Base-by-base conservation (phyloP, 2,797 vertebrate genomes). In the Amazonetta brasiliensis region DNA sequence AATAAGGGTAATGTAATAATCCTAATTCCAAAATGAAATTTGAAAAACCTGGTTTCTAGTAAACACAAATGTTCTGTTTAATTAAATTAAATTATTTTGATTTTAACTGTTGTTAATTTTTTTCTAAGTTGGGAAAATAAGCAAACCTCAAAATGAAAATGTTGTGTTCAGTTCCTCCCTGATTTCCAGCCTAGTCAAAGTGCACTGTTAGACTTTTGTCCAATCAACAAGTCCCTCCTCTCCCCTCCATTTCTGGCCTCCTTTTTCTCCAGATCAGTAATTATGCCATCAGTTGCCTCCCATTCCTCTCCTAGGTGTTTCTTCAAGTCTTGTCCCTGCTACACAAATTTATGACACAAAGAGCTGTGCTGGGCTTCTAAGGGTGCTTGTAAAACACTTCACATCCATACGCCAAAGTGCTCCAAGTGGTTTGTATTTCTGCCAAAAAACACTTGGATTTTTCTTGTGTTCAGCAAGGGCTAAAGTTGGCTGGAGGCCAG, bases 381-480 rank as follows among this genome's bases (percentile, higher is more conserved):
- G 82, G 79, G 90, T 91, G 93, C 96, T 96, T 96, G 94, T 96
- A 96, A 96, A 97, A 96, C 94, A 95, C 93, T 96, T 95, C 96
- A 96, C 92, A 95, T 95, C 95, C 96, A 89, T 89, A 96, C 7
- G 82, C 92, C 92, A 66, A 97, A 96, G 96, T 93, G 94, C 94
- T 93, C 95, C 91, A 96, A 96, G 90, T 89, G 93, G 86, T 94
- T 93, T 97, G 96, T 80, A 59, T 69, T 96, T 90, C 95, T 96
- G 95, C 94, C 96, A 96, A 93, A 96, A 96, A 95, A 90, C 95
- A 94, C 94, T 96, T 81, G 84, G 94, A 96, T 91, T 94, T 95
- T 93, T 93, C 90, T 87, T 92, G 50, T 78, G 72, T 89, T 95
- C 90, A 85, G 91, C 78, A 75, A 93, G 90, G 96, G 84, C 92